Conservation (phyloP, 2,888 invertebrate species). For the Sesia bembeciformis region DNA sequence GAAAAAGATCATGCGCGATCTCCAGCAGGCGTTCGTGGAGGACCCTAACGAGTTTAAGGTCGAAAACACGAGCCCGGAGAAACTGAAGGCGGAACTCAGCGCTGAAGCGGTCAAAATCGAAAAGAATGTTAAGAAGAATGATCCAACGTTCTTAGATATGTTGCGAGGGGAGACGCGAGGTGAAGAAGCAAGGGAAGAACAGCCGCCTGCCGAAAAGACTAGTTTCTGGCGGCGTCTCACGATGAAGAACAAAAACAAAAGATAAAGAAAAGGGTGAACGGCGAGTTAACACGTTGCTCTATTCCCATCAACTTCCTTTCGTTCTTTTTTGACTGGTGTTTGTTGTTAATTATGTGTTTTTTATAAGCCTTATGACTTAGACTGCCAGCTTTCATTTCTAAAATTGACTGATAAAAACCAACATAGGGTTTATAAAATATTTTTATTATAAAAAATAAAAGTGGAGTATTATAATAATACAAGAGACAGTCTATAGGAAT, state of each 20-base stretch:
- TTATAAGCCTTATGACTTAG: neutral
- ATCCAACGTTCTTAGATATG: constrained; percentile 80
- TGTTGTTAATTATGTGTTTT: neutral
- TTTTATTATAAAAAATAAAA: no score
- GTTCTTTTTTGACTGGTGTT: no score
- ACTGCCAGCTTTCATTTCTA: neutral
- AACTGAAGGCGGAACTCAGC: constrained; percentile 79
- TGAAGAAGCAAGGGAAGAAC: constrained; percentile 58
- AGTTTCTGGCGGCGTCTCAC: constrained; percentile 81
- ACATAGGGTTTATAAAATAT: no score
- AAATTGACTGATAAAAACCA: no score
- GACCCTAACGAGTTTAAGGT: constrained; percentile 82
- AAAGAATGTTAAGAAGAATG: constrained; percentile 66
- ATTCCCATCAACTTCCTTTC: constrained; percentile 16
- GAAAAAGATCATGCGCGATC: constrained; percentile 88
- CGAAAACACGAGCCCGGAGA: constrained; percentile 79
- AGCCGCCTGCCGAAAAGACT: constrained; percentile 72
- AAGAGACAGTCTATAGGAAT: no score
- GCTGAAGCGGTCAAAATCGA: constrained; percentile 79
- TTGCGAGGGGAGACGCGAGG: constrained; percentile 74
- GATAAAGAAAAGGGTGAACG: constrained; percentile 53
- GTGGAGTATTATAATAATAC: no score
- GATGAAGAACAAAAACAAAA: constrained; percentile 80
- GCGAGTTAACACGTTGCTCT: constrained; percentile 32
- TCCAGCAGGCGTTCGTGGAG: constrained; percentile 83